These are phyloP conservation scores for Druceiella hillmani DNA, from an alignment of 2,888 invertebrate species.

Conservation along the genomic window DNA sequence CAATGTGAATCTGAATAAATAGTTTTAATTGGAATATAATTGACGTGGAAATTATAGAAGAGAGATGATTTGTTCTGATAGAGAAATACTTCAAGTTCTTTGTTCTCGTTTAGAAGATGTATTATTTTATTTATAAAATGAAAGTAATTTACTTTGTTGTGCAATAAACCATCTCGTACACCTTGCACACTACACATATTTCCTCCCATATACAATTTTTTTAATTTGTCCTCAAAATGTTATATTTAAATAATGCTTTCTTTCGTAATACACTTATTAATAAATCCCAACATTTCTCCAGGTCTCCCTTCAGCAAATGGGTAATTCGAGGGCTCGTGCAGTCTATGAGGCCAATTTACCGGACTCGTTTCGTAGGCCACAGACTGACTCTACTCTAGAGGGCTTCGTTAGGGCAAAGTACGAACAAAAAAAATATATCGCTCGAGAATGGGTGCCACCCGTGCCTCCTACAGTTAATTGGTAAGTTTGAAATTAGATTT, in stretches of 20 bases:
- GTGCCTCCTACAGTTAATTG: constrained; percentile 77
- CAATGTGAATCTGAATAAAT: no score
- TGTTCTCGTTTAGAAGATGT: no score
- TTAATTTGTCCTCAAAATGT: no score
- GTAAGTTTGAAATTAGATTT: constrained; percentile 29
- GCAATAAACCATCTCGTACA: no score
- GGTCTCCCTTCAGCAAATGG: constrained; percentile 91
- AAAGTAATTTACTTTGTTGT: no score
- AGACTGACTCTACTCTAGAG: constrained; percentile 89
- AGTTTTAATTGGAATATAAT: no score
- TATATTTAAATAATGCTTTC: no score
- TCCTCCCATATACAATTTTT: not conserved
- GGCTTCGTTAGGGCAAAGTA: constrained; percentile 97
- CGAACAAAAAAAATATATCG: constrained; percentile 97
- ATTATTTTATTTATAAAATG: no score
- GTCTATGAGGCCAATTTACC: constrained; percentile 97
- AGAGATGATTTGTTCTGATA: no score
- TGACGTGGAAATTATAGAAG: no score
- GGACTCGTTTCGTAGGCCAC: constrained; percentile 92
- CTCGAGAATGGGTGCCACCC: constrained; percentile 94
- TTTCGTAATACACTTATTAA: not conserved
- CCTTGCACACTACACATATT: no score
- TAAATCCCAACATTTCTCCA: constrained; percentile 21
- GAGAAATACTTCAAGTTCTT: no score
- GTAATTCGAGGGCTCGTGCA: constrained; percentile 92